Evolutionary conservation across 2,888 invertebrate genomes (phyloP), one percentile per base, ranked within the genome.

Genomic region (Netelia fuscicornis): DNA sequence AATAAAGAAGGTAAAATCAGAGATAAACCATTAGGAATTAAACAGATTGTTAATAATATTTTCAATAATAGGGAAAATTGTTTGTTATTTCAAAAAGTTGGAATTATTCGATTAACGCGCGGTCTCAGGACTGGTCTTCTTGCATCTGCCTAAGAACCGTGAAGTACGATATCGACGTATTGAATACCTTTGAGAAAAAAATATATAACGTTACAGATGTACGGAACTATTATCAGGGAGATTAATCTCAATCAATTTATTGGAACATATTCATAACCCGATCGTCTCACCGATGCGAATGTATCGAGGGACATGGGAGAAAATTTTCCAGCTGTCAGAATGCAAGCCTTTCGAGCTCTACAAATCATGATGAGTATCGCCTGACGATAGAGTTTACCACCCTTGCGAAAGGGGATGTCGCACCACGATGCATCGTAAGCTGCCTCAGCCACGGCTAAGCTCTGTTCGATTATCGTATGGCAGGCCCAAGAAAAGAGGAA

Each of bases 401-500:
- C 8, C n/a, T 75, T 20, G n/a, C 81, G 62, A 20, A 80, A 54
- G 0, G 88, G 85, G 68, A 88, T 67, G 10, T 77, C 74, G 64
- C 89, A 89, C 90, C 90, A 90, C 0, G 76, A 62, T 9, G 86
- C 78, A 2, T 85, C 37, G 70, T 89, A 90, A 42, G 86, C 87
- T 10, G 89, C 88, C 42, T 89, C 87, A 11, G 86, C 88, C 48
- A 90, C 71, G 2, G 30, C 72, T n/a, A 54, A 56, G 68, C 90
- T 90, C 75, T 89, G 87, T 9, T 83, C 77, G 2, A 89, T 89
- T 71, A 90, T 87, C 20, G 86, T 83, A 58, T 89, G 86, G 75
- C 90, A 86, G 6, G 89, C 86, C 86, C 88, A 87, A 17, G 90
- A 87, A 56, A 87, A 89, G 58, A 90, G 64, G 44, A 88, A 81